Evolutionary conservation across 2,888 invertebrate species (phyloP).

Genomic region (Xylota sylvarum): DNA sequence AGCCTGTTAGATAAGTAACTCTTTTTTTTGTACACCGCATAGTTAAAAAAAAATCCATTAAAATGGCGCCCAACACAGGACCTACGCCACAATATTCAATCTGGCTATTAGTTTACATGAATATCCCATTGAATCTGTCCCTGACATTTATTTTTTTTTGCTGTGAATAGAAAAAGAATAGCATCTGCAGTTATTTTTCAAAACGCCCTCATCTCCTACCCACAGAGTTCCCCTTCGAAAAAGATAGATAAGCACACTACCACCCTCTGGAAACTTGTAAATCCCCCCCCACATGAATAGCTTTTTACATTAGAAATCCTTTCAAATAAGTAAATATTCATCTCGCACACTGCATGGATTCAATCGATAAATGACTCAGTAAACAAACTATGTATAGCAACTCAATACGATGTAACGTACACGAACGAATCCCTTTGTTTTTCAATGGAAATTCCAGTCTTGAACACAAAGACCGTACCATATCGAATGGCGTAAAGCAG

Average conservation of each 20-base stretch:
- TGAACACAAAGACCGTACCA: conserved; percentile 18
- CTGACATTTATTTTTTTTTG: no score
- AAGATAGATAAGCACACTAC: not conserved
- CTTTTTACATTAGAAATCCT: conserved; percentile 10
- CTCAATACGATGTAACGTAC: conserved; percentile 9
- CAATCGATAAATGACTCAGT: conserved; percentile 61
- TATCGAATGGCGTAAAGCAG: conserved; percentile 58
- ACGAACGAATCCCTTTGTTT: conserved; percentile 28
- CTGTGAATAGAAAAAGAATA: no score
- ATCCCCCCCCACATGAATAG: not conserved
- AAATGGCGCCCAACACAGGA: no score
- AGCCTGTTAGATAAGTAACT: no score
- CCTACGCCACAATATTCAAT: no score
- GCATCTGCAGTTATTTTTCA: no score
- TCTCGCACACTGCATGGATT: conserved; percentile 31
- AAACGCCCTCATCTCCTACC: not conserved
- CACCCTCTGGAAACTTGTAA: not conserved
- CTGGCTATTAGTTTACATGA: no score
- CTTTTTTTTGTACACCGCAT: no score
- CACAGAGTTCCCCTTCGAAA: not conserved
- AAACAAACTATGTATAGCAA: conserved; percentile 57
- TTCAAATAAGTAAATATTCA: conserved; percentile 39
- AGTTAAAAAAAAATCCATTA: no score
- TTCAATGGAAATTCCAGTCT: conserved; percentile 48
- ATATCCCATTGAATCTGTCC: no score